Conservation (phyloP, 1,140 invertebrate species). For the Ridgeia piscesae region DNA sequence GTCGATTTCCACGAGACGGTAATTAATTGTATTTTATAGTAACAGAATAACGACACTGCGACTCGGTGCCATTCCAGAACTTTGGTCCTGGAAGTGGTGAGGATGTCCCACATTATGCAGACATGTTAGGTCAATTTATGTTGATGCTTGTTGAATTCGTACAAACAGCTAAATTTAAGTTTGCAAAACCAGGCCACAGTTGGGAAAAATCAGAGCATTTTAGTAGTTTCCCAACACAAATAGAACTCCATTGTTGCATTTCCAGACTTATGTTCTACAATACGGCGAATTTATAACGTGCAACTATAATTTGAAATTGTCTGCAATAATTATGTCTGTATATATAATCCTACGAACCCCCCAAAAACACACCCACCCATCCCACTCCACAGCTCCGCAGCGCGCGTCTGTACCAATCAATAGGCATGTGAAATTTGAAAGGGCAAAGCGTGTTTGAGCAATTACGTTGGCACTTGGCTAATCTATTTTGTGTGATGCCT, state of each 20-base stretch:
- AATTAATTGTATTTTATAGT: not conserved
- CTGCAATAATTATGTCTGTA: not conserved
- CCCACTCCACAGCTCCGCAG: not conserved
- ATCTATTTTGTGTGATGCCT: not conserved
- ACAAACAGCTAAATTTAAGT: not conserved
- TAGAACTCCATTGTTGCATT: not conserved
- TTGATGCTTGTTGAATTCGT: not conserved
- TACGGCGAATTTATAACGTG: not conserved
- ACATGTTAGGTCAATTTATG: not conserved
- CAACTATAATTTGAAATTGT: not conserved
- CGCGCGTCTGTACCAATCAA: not conserved
- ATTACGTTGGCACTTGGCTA: not conserved
- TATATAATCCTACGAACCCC: not conserved
- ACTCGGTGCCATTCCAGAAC: not conserved
- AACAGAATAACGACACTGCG: not conserved
- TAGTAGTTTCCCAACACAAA: not conserved
- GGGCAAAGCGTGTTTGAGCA: not conserved
- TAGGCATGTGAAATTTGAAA: not conserved
- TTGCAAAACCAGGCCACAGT: too few relatives aligned
- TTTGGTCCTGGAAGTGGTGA: not conserved
- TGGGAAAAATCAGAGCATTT: not conserved
- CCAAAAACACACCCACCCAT: not conserved
- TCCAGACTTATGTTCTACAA: not conserved
- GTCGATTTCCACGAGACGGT: not conserved
- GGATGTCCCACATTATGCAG: not conserved